These are phyloP conservation scores for Anarrhichthys ocellatus DNA, from an alignment of 2,113 vertebrate genomes.

Conservation along the genomic window DNA sequence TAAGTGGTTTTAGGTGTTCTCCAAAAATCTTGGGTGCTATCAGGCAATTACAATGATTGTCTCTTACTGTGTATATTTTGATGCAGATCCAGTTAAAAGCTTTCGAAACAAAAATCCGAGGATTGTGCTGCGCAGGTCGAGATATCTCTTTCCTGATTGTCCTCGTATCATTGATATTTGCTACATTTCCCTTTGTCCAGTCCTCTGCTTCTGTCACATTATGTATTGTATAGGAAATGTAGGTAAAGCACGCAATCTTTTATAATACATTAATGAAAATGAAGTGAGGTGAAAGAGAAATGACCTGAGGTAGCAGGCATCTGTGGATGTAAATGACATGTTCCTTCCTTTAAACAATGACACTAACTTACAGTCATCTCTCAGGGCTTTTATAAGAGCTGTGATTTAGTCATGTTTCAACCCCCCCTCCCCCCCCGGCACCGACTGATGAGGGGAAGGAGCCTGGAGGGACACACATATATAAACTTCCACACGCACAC, in stretches of 20 bases:
- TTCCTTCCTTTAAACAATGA: constrained; percentile 42
- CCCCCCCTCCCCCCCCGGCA: constrained; percentile 1
- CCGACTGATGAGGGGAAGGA: constrained; percentile 47
- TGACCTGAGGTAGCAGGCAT: constrained; percentile 3
- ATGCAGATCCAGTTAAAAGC: not conserved
- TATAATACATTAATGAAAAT: not conserved
- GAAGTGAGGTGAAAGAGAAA: constrained; percentile 10
- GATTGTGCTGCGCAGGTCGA: not conserved
- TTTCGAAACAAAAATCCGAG: not conserved
- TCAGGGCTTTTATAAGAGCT: constrained; percentile 24
- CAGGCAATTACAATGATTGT: not conserved
- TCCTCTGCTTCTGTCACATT: not conserved
- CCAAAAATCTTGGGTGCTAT: not conserved
- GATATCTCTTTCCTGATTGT: not conserved
- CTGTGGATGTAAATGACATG: constrained; percentile 29
- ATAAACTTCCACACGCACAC: constrained; percentile 25
- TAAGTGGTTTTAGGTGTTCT: not conserved
- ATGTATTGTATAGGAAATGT: not conserved
- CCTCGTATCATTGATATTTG: not conserved
- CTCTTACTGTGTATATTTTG: not conserved
- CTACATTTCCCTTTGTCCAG: not conserved
- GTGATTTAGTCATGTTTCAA: constrained; percentile 64
- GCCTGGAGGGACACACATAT: constrained; percentile 54
- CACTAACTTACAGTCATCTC: constrained; percentile 72
- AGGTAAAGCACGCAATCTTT: not conserved